Evolutionary conservation across 2,797 vertebrate species (phyloP), one percentile per base, ranked within the genome.

Genomic region (Hippoglossus hippoglossus): DNA sequence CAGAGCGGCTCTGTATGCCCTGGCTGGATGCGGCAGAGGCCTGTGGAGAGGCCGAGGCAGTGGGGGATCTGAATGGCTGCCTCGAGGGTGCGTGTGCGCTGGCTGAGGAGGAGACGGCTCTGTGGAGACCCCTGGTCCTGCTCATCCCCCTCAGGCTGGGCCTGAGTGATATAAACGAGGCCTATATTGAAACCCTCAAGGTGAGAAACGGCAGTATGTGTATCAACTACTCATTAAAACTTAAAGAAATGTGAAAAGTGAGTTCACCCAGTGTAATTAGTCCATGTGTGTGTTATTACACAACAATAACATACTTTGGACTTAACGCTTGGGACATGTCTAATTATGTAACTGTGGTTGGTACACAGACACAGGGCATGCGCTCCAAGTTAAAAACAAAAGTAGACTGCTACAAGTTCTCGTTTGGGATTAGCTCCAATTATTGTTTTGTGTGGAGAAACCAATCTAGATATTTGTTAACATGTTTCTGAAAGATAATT

Each of bases 121-220:
- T 92, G 0, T 99, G 98, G 98, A 98, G 95, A 71, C 98, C 98
- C 1, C 91, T 99, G 81, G 97, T 99, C 63, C 94, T 99, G 74
- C 97, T 99, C 86, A 98, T 99, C 78, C 98, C 98, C 2, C 95
- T 99, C 57, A 96, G 98, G 72, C 95, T 99, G 50, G 98, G 98
- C 59, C 96, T 99, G 79, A 99, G 95, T 0, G 97, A 99, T 51
- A 99, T 99, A 86, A 99, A 99, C 2, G 96, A 97, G 90, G 97
- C 98, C 73, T 99, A 99, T 28, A 97, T 98, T 58, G 96, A 98
- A 93, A 98, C 98, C 0, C 93, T 99, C 53, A 99, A 99, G 96
- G 98, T 99, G 66, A 85, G 62, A 53, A 4, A 15, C 55, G 64
- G 44, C 25, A 53, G 4, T 5, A 0, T 28, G 31, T 18, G 2